Evolutionary conservation across 2,797 vertebrate genomes (phyloP).

Genomic region (Pristis pectinata): DNA sequence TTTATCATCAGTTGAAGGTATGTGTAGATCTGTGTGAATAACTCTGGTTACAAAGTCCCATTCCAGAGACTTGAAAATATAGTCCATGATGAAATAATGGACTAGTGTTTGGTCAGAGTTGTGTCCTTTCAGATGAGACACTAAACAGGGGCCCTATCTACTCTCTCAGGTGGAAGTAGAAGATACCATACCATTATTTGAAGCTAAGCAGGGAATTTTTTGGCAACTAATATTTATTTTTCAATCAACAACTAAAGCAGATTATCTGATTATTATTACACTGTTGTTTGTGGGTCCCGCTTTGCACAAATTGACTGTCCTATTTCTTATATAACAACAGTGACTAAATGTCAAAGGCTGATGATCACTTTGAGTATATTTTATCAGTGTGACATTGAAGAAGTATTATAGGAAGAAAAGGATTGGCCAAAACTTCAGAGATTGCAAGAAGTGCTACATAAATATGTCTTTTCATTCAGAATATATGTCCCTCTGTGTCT

Average conservation of each 20-base stretch:
- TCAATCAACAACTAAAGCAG: neutral
- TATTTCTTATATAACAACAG: neutral
- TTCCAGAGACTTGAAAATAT: neutral
- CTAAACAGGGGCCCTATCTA: neutral
- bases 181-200: neutral
- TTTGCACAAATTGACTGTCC: neutral
- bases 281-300: neutral
- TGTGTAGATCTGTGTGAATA: neutral
- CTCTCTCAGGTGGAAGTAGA: neutral
- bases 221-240: neutral
- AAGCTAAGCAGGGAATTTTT: neutral
- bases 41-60: neutral
- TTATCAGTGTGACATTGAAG: too few relatives aligned
- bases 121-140: neutral
- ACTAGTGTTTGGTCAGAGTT: neutral
- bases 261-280: neutral
- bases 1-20: neutral
- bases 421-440: too few relatives aligned
- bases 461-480: neutral
- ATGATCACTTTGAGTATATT: too few relatives aligned
- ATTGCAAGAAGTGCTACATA: too few relatives aligned
- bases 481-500: neutral
- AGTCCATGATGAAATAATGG: neutral
- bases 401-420: too few relatives aligned
- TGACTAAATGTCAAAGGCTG: neutral